phyloP scores from a whole-genome alignment of 2,888 invertebrate genomes.

The Chymomyza fuscimana region DNA sequence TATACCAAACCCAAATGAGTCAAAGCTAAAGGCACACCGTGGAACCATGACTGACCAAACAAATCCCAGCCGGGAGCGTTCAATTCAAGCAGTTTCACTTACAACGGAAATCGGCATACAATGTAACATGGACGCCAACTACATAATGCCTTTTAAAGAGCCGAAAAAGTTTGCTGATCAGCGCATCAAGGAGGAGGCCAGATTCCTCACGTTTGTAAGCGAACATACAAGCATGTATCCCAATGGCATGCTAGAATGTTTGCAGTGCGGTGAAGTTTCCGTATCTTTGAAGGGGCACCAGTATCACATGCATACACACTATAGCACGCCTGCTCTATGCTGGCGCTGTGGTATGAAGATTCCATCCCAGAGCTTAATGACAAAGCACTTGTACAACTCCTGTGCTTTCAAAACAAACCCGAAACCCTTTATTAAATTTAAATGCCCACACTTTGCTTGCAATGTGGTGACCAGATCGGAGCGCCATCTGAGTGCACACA shows the following conservation, averaged over 20 bases:
- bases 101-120: slow-evolving; percentile 49
- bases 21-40: background rate
- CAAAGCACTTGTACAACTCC: slow-evolving; percentile 41
- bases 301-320: slow-evolving; percentile 59
- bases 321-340: slow-evolving; percentile 55
- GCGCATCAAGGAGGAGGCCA: slow-evolving; percentile 14
- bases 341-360: slow-evolving; percentile 52
- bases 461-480: slow-evolving; percentile 38
- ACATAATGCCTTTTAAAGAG: background rate
- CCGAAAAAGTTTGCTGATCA: background rate
- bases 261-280: slow-evolving; percentile 64
- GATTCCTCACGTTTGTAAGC: slow-evolving; percentile 41
- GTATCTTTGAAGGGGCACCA: slow-evolving; percentile 31
- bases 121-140: slow-evolving; percentile 42
- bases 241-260: slow-evolving; percentile 63
- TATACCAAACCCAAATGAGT: background rate
- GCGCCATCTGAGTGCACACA: slow-evolving; percentile 52
- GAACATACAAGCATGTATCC: slow-evolving; percentile 44
- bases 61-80: slow-evolving; percentile 20
- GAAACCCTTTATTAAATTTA: slow-evolving; percentile 19
- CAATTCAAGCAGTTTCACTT: slow-evolving; percentile 30
- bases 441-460: slow-evolving; percentile 64
- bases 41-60: background rate
- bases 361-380: slow-evolving; percentile 33
- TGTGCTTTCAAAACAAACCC: slow-evolving; percentile 21